phyloP scores from a whole-genome alignment of 2,797 vertebrate species.

The Rhynchonycteris naso region DNA sequence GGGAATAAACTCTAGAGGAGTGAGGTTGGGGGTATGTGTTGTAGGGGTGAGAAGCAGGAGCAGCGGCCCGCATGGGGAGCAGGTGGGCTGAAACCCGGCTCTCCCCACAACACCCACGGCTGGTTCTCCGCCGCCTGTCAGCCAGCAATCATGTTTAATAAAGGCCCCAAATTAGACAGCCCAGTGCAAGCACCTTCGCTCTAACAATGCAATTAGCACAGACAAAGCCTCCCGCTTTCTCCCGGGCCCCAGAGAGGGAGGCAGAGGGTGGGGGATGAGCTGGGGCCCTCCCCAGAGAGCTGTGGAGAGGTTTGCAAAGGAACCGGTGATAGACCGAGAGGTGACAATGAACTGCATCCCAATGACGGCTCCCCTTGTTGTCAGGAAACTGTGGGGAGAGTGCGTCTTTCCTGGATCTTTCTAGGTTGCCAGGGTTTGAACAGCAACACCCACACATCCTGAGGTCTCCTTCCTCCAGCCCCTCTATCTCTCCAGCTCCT shows the following conservation, averaged over 20 bases:
- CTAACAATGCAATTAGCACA: slow-evolving; percentile 82
- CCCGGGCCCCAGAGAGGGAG: background rate
- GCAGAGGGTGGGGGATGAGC: background rate
- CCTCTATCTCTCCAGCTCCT: background rate
- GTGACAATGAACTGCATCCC: slow-evolving; percentile 64
- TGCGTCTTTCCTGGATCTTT: background rate
- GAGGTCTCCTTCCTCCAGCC: background rate
- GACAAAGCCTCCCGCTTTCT: slow-evolving; percentile 73
- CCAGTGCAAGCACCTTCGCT: slow-evolving; percentile 65
- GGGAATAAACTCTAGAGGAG: background rate
- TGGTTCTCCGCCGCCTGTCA: slow-evolving; percentile 67
- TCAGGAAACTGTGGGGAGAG: background rate
- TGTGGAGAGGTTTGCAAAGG: slow-evolving; percentile 66
- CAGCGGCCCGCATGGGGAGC: background rate
- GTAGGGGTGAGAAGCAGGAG: background rate
- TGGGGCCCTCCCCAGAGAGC: slow-evolving; percentile 43
- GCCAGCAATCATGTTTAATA: slow-evolving; percentile 79
- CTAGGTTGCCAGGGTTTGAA: slow-evolving; percentile 27
- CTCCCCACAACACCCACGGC: background rate
- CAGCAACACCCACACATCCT: slow-evolving; percentile 33
- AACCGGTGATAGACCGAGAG: slow-evolving; percentile 52
- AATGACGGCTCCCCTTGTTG: slow-evolving; percentile 24
- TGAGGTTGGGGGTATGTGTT: background rate
- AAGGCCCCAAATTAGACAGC: slow-evolving; percentile 81
- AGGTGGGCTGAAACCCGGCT: background rate